Evolutionary conservation across 2,113 vertebrate species (phyloP).

Genomic region (Notarius quadriscutis): DNA sequence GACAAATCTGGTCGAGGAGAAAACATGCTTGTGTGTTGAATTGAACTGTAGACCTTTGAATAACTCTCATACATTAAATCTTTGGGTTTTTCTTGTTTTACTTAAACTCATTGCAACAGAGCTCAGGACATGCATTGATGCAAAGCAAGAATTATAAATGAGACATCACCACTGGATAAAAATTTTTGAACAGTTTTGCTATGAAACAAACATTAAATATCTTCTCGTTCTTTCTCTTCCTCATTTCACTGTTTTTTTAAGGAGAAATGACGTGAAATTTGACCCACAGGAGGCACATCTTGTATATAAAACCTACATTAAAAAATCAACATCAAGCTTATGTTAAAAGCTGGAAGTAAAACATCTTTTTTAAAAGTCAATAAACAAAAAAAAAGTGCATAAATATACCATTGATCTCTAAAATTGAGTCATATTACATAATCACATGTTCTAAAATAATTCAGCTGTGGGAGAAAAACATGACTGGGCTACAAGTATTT

Average conservation of each 20-base stretch:
- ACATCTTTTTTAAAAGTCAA: neutral
- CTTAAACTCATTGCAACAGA: neutral
- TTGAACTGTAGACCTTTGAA: neutral
- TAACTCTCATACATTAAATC: neutral
- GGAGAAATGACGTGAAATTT: neutral
- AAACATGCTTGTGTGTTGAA: neutral
- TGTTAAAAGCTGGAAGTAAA: neutral
- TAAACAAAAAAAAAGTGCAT: neutral
- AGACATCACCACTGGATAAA: neutral
- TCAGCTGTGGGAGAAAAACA: neutral
- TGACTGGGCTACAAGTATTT: neutral
- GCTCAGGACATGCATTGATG: neutral
- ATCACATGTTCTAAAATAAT: neutral
- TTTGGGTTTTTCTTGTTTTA: neutral
- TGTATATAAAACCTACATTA: neutral
- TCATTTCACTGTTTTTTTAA: no score
- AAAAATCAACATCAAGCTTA: neutral
- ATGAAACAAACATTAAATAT: neutral
- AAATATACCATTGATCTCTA: no score
- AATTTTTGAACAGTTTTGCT: neutral
- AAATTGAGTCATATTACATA: neutral
- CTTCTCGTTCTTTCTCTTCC: neutral
- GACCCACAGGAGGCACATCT: neutral
- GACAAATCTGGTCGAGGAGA: neutral
- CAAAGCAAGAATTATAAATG: slow-evolving; percentile 1